A percentile compares a stretch with the other conserved stretches of the same genome.
These are phyloP conservation scores for Tholera decimalis DNA, from an alignment of 2,888 invertebrate genomes.

Conservation along the genomic window DNA sequence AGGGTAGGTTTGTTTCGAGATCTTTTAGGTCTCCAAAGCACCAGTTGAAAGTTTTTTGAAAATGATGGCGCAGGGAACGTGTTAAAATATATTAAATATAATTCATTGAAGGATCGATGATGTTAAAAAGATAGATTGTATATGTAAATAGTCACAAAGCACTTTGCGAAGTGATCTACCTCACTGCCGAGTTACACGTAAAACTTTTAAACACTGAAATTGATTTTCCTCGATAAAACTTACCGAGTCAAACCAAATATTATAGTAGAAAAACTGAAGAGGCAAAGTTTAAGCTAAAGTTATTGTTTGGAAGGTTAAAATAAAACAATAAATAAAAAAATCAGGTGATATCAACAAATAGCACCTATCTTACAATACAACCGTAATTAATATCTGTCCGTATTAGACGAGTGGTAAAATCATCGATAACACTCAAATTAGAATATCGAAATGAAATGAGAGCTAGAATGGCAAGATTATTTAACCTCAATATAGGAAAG, in stretches of 20 bases:
- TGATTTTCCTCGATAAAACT: constrained; percentile 64
- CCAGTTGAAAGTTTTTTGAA: too few relatives aligned
- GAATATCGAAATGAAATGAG: neutral
- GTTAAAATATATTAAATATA: constrained; percentile 13
- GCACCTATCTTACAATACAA: neutral
- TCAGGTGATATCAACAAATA: neutral
- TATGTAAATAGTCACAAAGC: constrained; percentile 81
- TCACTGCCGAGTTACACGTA: constrained; percentile 55
- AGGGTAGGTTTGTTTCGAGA: too few relatives aligned
- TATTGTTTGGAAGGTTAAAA: constrained; percentile 2
- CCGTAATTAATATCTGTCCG: neutral
- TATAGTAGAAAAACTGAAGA: constrained; percentile 24
- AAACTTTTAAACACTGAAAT: constrained; percentile 73
- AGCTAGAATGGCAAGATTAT: constrained; percentile 3
- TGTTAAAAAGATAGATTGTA: constrained; percentile 81
- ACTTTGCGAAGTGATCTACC: constrained; percentile 71
- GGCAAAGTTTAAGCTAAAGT: constrained; percentile 17
- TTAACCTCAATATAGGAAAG: neutral
- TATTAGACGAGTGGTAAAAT: neutral
- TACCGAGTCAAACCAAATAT: constrained; percentile 46
- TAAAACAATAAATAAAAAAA: constrained; percentile 14
- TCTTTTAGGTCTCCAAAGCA: too few relatives aligned
- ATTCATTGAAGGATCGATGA: constrained; percentile 2
- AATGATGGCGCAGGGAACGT: too few relatives aligned
- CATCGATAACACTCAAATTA: neutral